Base-by-base conservation (phyloP, 2,888 invertebrate genomes). In the Hydriomena furcata region DNA sequence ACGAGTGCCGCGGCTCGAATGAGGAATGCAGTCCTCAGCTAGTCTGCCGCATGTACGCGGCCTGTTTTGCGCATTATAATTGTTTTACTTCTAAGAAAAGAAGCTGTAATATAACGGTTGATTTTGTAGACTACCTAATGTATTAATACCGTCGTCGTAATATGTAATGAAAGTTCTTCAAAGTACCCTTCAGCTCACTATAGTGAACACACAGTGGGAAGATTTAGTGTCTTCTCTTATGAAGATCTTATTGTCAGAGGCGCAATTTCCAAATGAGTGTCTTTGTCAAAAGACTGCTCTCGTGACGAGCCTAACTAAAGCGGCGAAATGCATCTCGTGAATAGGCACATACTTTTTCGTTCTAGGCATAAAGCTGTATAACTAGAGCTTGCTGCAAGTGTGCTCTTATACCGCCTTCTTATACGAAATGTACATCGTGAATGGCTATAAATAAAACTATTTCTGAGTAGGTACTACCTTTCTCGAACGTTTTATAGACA, bases 11-110 rank as follows among this genome's bases (percentile, higher is more conserved):
- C 52, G 74, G 73, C 69, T 68, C 37, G 36, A 68, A 79, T 64
- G 53, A 60, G 84, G 87, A 88, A 87, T 88, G 85, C 77, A 52
- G 86, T 79, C 73, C 69, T 65, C 72, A 71, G 63, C 70, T 68
- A 68, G 71, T 63, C 70, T 73, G 72, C 75, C 70, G 77, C 73
- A 68, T 74, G 63, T 65, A 65, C 60, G 60, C 60, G 55, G 55
- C 59, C 45, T 36, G 31, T 47, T 49, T 45, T 47, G 38, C 44
- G 43, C 50, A 38, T 47, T 37, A 43, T 42, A 1, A 24, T 24
- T 41, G 21, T 30, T 27, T 12, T 1, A 31, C 28, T 46, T 36
- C 46, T 35, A 28, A 28, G 34, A 44, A 44, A 23, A 23, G 11
- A 30, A 23, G 20, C 30, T 28, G 27, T 6, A 20, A 30, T 25